Evolutionary conservation across 2,113 vertebrate species (phyloP).

Genomic region (Pithys albifrons): DNA sequence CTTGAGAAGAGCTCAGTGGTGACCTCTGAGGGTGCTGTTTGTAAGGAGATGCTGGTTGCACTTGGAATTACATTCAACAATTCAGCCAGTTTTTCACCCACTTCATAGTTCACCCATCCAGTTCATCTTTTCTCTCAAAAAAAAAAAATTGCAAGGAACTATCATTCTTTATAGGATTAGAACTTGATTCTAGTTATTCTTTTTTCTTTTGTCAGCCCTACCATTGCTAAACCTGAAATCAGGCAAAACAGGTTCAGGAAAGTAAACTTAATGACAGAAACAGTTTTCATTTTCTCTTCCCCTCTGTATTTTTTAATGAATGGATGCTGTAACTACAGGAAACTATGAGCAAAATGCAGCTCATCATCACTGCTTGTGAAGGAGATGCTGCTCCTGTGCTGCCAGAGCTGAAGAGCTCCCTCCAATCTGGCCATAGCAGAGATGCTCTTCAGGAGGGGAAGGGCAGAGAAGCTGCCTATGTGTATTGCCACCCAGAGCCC

Average conservation of each 20-base stretch:
- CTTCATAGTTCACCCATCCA: background rate
- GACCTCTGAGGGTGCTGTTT: background rate
- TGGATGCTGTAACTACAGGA: background rate
- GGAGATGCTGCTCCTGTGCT: background rate
- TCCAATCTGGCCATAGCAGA: background rate
- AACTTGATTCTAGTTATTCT: background rate
- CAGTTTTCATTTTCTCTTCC: background rate
- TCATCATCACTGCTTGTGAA: background rate
- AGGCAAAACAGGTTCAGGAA: background rate
- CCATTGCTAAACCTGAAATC: background rate
- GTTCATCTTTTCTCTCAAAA: background rate
- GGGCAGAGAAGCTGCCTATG: background rate
- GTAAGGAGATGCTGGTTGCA: fast-evolving
- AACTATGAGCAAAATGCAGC: background rate
- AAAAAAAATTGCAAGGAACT: background rate
- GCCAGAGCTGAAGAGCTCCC: background rate
- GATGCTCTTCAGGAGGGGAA: background rate
- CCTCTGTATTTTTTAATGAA: background rate
- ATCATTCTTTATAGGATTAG: background rate
- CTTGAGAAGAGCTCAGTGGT: no score
- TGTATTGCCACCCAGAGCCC: background rate
- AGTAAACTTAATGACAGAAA: background rate
- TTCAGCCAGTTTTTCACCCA: background rate
- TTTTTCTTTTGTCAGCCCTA: background rate
- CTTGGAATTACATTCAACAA: background rate